Evolutionary conservation across 2,888 invertebrate genomes (phyloP), one percentile per base, ranked within the genome.

Genomic region (Amblyjoppa fuscipennis): DNA sequence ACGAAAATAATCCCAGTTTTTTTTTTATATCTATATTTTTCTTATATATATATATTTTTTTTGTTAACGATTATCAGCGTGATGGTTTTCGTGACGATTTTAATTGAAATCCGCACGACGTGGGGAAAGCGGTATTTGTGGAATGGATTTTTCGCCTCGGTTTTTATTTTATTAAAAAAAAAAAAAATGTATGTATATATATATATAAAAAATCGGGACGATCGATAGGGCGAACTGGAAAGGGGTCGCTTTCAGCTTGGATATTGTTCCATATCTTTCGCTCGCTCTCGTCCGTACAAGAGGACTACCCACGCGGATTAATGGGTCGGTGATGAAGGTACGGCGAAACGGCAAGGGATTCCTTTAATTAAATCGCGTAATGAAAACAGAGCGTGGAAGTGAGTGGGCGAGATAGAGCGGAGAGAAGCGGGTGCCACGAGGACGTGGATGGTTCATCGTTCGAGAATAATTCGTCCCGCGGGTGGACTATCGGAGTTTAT

Each of bases 331-430:
- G 49, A 78, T 61, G 68, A 73, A 78, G 68, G 73, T 53, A 59
- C 56, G 20, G 59, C 49, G 59, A 59, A 59, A 28, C 34, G 49
- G 20, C 20, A 25, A 31, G 16, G 71, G 53, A 64, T 83, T 68
- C 73, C 53, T 78, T 73, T 78, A 78, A 83, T 78, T 83, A 78
- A 83, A 83, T 68, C 49, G 73, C 68, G 25, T 38, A 68, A 83
- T 59, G 66, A 83, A 78, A 53, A 71, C 61, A 45, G 11, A 41
- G 56, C 25, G 41, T 66, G 34, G 51, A 59, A 59, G 11, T 66
- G 56, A 41, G 61, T 31, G 25, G 45, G 13, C 13, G 16, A 49
- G 51, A 61, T 20, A 0, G 69, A 16, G 38, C 11, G 25, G 49
- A 49, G 56, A 56, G 20, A 38, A 56, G 38, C 38, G 73, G 38